phyloP scores from a whole-genome alignment of 2,888 invertebrate species.

The Yponomeuta sedellus region DNA sequence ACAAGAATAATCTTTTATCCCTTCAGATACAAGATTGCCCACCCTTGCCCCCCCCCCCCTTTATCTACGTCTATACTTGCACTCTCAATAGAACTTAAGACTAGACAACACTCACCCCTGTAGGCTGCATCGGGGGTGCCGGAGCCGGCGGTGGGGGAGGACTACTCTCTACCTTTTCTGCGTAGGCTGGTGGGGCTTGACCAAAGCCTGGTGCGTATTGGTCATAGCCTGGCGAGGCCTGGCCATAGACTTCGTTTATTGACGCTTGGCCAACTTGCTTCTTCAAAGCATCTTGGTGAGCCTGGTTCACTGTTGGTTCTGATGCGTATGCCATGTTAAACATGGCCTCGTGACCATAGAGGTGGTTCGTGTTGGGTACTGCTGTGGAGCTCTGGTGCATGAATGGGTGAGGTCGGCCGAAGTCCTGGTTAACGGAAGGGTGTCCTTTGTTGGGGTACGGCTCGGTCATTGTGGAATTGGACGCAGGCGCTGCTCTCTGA shows the following conservation, averaged over 20 bases:
- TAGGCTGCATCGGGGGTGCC: neutral
- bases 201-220: neutral
- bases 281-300: too few species aligned
- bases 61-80: too few species aligned
- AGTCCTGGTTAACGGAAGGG: neutral
- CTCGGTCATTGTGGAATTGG: neutral
- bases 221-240: neutral
- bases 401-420: neutral
- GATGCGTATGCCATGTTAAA: neutral
- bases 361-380: neutral
- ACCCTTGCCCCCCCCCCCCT: too few species aligned
- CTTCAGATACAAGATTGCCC: too few species aligned
- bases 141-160: neutral
- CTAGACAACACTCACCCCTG: neutral
- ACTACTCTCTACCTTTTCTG: neutral
- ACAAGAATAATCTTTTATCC: too few species aligned
- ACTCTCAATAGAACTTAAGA: too few species aligned
- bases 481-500: too few species aligned
- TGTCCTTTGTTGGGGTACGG: neutral
- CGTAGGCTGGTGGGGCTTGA: neutral
- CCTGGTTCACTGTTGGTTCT: neutral
- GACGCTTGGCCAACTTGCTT: neutral
- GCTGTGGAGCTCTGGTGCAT: too few species aligned
- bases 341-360: neutral
- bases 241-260: neutral